Evolutionary conservation across 1,140 invertebrate genomes (phyloP).

Genomic region (Mycetomoellerius zeteki): DNA sequence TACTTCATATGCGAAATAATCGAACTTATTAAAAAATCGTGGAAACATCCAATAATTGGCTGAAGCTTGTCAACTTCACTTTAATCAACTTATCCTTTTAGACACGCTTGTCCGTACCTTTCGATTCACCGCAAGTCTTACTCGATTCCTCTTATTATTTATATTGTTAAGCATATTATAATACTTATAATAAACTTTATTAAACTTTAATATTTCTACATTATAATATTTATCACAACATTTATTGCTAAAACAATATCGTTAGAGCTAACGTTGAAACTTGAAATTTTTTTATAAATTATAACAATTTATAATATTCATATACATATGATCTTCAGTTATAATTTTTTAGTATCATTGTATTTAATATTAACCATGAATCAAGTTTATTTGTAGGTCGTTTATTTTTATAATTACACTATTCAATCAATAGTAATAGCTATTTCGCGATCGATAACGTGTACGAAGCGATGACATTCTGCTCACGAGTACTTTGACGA

Average conservation of each 20-base stretch:
- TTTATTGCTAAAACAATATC: neutral
- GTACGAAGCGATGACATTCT: neutral
- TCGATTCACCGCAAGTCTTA: neutral
- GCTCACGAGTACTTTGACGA: neutral
- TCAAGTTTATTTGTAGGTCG: neutral
- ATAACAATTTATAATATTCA: neutral
- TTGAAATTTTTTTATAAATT: neutral
- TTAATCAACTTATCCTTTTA: slow-evolving; percentile 22
- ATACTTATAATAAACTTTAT: neutral
- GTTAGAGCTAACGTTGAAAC: neutral
- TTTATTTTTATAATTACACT: neutral
- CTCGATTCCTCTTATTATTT: neutral
- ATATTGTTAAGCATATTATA: neutral
- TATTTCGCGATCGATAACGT: neutral
- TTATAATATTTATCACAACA: neutral
- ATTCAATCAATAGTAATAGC: slow-evolving; percentile 13
- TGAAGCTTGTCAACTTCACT: slow-evolving; percentile 17
- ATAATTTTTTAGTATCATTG: neutral
- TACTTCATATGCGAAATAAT: neutral
- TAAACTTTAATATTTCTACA: neutral
- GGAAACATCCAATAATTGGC: slow-evolving; percentile 24
- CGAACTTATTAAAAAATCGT: slow-evolving; percentile 21
- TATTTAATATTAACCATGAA: neutral
- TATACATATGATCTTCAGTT: neutral
- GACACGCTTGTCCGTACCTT: neutral